Evolutionary conservation across 2,113 vertebrate genomes (phyloP), one percentile per base, ranked within the genome.

Genomic region (Callocephalon fimbriatum): DNA sequence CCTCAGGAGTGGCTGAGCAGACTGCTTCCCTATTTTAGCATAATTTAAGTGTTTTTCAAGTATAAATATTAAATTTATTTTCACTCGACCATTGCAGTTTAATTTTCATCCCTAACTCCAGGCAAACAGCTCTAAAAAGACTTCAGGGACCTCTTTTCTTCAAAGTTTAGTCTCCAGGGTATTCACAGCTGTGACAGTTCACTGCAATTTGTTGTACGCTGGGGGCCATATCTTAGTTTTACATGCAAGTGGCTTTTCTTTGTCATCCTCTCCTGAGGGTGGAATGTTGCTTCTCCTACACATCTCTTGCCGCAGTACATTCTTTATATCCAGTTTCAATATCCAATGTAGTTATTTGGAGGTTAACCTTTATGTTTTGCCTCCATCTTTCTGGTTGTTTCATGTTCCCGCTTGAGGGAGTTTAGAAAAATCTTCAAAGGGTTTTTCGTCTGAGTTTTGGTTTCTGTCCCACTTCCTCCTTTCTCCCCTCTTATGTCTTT

Each of bases 1-100:
- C 10, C 3, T 7, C 16, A 1, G 56, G 31, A 31, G 16, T 3
- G 27, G 0, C 38, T 2, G 38, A 10, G 21, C 74, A 17, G 22
- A 3, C 23, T 0, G 0, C 0, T 1, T 6, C 2, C 35, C 11
- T 3, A 13, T 0, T 5, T 0, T 9, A 2, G 7, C 1, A 18
- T 2, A 2, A 1, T 14, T 23, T 6, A 0, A 10, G 26, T 3
- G 27, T 0, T 13, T 29, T 5, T 26, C 59, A 1, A 1, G 8
- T 4, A 2, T 0, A 2, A 31, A 1, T 1, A n/a, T 1, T 4
- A 4, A 6, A 27, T 4, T 9, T 18, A 0, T 12, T 5, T 26
- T 26, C 25, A 1, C 15, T 26, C 27, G 1, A 1, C 19, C 70
- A 0, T 0, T 7, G 61, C 61, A 3, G 7, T 0, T 5, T 1